Percentiles rank a stretch among this genome's conserved stretches.
phyloP scores from a whole-genome alignment of 2,113 vertebrate genomes.

The Scalopus aquaticus region DNA sequence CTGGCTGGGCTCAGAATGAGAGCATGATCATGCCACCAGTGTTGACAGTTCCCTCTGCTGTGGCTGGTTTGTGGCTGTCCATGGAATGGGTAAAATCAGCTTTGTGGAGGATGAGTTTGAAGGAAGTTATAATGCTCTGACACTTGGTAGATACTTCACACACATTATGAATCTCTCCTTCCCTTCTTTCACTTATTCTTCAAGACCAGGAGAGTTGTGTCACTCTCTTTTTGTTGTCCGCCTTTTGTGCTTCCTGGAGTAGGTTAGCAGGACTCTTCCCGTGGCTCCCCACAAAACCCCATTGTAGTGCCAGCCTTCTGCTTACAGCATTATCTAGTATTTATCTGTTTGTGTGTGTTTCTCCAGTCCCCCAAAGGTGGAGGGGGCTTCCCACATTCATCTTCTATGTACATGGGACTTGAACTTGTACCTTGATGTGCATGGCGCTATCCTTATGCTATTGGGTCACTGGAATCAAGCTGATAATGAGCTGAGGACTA shows the following conservation, averaged over 20 bases:
- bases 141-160: fast-evolving
- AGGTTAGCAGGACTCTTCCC: neutral
- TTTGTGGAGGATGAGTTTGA: neutral
- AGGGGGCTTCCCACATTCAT: too few relatives aligned
- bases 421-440: too few relatives aligned
- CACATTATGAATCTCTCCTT: neutral
- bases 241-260: neutral
- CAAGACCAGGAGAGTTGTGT: neutral
- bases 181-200: neutral
- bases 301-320: neutral
- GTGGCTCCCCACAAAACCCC: neutral
- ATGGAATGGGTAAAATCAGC: neutral
- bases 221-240: neutral
- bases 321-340: fast-evolving
- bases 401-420: fast-evolving
- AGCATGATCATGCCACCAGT: neutral
- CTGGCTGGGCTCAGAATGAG: neutral
- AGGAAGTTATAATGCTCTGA: neutral
- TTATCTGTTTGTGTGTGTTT: neutral
- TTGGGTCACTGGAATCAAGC: neutral
- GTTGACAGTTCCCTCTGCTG: neutral
- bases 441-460: fast-evolving
- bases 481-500: neutral
- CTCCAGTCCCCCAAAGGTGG: neutral
- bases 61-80: neutral